Percentiles rank a stretch among this genome's conserved stretches.
These are phyloP conservation scores for Drosophila parvula DNA, from an alignment of 1,140 invertebrate species.

Conservation along the genomic window DNA sequence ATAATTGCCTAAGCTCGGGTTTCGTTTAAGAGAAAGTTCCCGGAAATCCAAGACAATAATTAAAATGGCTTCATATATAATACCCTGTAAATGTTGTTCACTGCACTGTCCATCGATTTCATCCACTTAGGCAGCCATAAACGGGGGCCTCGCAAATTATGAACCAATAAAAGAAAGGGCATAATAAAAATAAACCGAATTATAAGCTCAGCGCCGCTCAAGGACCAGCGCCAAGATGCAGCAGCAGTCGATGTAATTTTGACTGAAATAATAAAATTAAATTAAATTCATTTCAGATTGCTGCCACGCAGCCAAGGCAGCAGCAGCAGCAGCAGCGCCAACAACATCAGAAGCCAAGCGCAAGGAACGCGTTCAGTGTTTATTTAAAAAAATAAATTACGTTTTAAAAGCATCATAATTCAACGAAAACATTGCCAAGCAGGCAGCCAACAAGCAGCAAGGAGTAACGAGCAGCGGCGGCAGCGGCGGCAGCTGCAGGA, in stretches of 20 bases:
- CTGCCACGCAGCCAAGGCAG: slow-evolving; percentile 46
- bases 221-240: slow-evolving; percentile 35
- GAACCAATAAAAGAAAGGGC: slow-evolving; percentile 44
- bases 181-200: slow-evolving; percentile 66
- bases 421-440: slow-evolving; percentile 75
- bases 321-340: slow-evolving; percentile 22
- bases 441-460: slow-evolving; percentile 31
- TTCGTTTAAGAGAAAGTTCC: neutral
- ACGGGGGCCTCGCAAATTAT: slow-evolving; percentile 49
- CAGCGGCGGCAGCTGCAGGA: slow-evolving; percentile 7
- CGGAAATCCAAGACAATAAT: neutral
- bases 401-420: slow-evolving; percentile 82
- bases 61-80: neutral
- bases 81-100: neutral
- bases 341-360: slow-evolving; percentile 18
- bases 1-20: slow-evolving; percentile 9
- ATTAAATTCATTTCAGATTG: slow-evolving; percentile 79
- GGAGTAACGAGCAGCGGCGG: slow-evolving; percentile 9
- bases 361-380: slow-evolving; percentile 57
- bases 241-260: slow-evolving; percentile 59
- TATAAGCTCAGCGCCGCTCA: slow-evolving; percentile 66
- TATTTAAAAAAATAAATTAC: slow-evolving; percentile 82
- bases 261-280: slow-evolving; percentile 81
- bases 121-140: slow-evolving; percentile 54
- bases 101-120: slow-evolving; percentile 19